Evolutionary conservation across 2,797 vertebrate genomes (phyloP), one percentile per base, ranked within the genome.

Genomic region (Ctenopoma multispine): DNA sequence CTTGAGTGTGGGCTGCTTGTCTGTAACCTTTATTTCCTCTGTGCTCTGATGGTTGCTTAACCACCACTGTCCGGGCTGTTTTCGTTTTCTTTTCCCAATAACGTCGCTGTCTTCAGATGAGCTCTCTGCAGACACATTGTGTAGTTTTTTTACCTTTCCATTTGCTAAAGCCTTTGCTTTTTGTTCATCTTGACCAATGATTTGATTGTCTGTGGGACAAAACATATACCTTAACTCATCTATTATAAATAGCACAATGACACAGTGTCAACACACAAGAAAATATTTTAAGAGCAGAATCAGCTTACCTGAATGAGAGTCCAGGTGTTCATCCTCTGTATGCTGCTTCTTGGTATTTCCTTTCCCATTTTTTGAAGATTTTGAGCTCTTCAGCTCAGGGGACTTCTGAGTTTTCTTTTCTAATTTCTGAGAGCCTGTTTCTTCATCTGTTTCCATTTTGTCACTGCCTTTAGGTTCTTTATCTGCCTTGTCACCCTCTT

Each of bases 41-140:
- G 47, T 23, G 23, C 4, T 75, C n/a, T 11, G 13, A 31, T 79
- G 21, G 36, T 0, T 4, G 8, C 20, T 18, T 21, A 90, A 5
- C 93, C 93, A 93, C 92, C 85, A 87, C 27, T 70, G 17, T 18
- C 83, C 81, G 12, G 64, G 13, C 7, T 1, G 63, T 38, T 54
- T 90, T 27, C 86, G 91, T 46, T 61, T 92, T 63, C 93, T 89
- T 41, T 72, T 94, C 23, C 24, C 24, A 4, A 15, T 3, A 47
- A 56, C 11, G 21, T 24, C 50, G 59, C 3, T 0, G 2, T 83
- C 85, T 31, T 69, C 72, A 21, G 79, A 61, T 5, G 56, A 78
- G 62, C 72, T 84, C n/a, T 15, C 11, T 31, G 71, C 47, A 27
- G 53, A 41, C 11, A 27, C 7, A 40, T 1, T 41, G 13, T 40